Base-by-base conservation (phyloP, 1,140 invertebrate species). In the Cydia amplana region DNA sequence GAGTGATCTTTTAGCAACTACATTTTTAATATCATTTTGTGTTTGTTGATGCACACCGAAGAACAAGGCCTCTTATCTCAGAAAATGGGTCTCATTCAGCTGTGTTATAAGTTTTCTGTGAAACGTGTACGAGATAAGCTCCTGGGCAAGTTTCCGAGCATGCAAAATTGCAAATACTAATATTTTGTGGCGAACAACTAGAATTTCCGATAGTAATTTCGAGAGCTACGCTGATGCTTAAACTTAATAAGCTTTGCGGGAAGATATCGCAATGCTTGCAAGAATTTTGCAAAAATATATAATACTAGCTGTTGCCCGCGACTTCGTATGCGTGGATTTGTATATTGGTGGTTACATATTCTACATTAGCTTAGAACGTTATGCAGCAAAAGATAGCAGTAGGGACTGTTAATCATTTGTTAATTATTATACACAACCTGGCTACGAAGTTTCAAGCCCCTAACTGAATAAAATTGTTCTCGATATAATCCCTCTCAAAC, bases 101-200 rank as follows among this genome's bases (percentile, higher is more conserved):
- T 28, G 32, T 23, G 36, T 43, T 70, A 70, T 28, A 70, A 70
- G 65, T 70, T 70, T 70, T 70, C 65, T 36, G n/a, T 36, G 7
- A 70, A 60, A 70, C 65, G 65, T 70, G 65, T 18, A 18, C 32
- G n/a, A 43, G 65, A 70, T 70, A 70, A 70, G 65, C 36, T 32
- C 23, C 28, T 18, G 28, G 20, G 28, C 65, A 70, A 70, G 65
- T 70, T 70, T 70, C 65, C 28, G 65, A 70, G 65, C 36, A 70
- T 70, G 65, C 14, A 70, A 70, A 70, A 46, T 46, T 16, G 43
- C 43, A 46, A 46, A 46, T 67, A 67, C 25, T 67, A 67, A 67
- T 67, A 67, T 32, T 67, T 67, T 28, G 64, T 7, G 16, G 23
- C 25, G 64, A n/a, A 32, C 64, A 32, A 32, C 23, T 67, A 67